Conservation (phyloP, 92 coral and sea anemone genomes). For the Metridium senile region DNA sequence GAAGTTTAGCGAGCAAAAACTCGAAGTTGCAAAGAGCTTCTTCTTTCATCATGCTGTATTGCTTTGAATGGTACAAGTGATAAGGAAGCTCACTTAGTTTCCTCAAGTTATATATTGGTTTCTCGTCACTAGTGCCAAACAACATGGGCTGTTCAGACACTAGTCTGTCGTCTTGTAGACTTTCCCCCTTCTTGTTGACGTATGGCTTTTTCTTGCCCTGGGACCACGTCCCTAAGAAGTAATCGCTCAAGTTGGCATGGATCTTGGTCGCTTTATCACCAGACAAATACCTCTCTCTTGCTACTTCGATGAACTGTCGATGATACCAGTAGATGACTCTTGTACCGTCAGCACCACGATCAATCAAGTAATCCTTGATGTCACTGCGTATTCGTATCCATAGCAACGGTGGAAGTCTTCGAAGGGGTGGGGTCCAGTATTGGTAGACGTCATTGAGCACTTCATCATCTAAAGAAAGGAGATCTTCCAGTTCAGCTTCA, state of each 20-base stretch:
- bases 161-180: slow-evolving; percentile 79
- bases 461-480: slow-evolving; percentile 94
- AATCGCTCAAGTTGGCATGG: slow-evolving; percentile 84
- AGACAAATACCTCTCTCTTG: slow-evolving; percentile 75
- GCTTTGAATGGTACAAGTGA: slow-evolving; percentile 73
- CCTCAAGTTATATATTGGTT: slow-evolving; percentile 81
- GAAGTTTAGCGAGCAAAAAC: slow-evolving; percentile 81
- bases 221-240: slow-evolving; percentile 91
- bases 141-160: slow-evolving; percentile 83
- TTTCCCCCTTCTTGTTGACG: slow-evolving; percentile 78
- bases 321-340: slow-evolving; percentile 97
- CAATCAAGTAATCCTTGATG: slow-evolving; percentile 89
- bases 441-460: slow-evolving; percentile 97
- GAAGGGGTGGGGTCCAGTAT: slow-evolving; percentile 98
- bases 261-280: slow-evolving; percentile 65
- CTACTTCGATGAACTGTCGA: slow-evolving; percentile 96
- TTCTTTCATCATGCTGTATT: slow-evolving; percentile 63
- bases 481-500: slow-evolving; percentile 89
- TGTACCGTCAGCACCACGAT: slow-evolving; percentile 95
- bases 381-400: slow-evolving; percentile 97
- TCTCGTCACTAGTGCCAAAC: slow-evolving; percentile 72
- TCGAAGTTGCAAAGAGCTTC: slow-evolving; percentile 87
- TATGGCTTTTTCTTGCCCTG: slow-evolving; percentile 86
- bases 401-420: slow-evolving; percentile 94
- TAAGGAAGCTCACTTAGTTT: slow-evolving; percentile 91